Percentiles rank a stretch among this genome's conserved stretches.
These are phyloP conservation scores for Sinosuthora webbiana DNA, from an alignment of 2,113 vertebrate species.

Conservation along the genomic window DNA sequence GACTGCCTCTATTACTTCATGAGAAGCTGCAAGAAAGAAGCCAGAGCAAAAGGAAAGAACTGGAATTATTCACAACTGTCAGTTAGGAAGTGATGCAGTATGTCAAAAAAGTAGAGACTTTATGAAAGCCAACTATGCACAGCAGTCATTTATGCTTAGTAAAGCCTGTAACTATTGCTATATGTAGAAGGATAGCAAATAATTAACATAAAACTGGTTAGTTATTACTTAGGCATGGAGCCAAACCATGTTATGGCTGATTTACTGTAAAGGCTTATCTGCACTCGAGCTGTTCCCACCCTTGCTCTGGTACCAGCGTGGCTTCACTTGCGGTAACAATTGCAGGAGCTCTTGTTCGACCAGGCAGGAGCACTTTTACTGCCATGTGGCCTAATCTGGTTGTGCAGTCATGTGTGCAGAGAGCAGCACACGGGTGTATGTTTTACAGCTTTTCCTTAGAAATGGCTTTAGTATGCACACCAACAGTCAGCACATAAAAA, in stretches of 20 bases:
- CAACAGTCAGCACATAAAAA: conserved; percentile 32
- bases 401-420: conserved; percentile 20
- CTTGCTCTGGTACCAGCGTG: not conserved
- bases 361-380: conserved; percentile 2
- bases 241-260: conserved; percentile 19
- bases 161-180: not conserved
- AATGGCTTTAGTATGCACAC: conserved; percentile 18
- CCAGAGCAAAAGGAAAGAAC: not conserved
- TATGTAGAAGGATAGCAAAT: conserved; percentile 23
- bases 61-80: not conserved
- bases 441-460: conserved; percentile 32
- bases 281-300: not conserved
- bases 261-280: conserved; percentile 25
- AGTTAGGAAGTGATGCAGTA: not conserved
- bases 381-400: not conserved
- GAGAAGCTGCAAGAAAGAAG: not conserved
- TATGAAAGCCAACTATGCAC: not conserved
- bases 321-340: not conserved
- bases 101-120: not conserved
- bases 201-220: conserved; percentile 57
- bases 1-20: not conserved
- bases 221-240: conserved; percentile 21
- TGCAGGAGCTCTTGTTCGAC: not conserved
- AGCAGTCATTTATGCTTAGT: not conserved
- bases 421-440: not conserved